A percentile compares a stretch with the other conserved stretches of the same genome.
Conservation (phyloP, 2,113 vertebrate genomes). For the Nyctibius bracteatus region DNA sequence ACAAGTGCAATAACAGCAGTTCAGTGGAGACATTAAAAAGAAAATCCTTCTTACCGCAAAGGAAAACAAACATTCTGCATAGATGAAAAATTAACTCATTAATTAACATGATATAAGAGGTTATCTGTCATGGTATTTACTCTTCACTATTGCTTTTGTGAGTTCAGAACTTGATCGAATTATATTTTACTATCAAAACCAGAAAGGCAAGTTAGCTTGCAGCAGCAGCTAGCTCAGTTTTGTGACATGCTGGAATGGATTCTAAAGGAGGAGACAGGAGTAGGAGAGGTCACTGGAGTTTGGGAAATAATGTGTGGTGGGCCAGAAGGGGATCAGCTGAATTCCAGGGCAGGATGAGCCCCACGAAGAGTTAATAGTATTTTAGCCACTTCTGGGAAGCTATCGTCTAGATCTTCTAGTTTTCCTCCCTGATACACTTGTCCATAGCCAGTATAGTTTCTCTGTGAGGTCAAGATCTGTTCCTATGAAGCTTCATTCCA, state of each 20-base stretch:
- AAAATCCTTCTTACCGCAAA: neutral
- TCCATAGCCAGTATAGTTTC: neutral
- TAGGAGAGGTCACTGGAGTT: neutral
- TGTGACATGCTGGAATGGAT: neutral
- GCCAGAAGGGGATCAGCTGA: neutral
- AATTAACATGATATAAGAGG: neutral
- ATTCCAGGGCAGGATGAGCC: neutral
- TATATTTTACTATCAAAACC: neutral
- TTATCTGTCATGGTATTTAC: neutral
- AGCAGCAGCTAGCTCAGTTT: neutral
- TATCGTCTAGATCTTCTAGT: neutral
- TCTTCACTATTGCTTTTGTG: neutral
- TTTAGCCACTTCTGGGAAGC: neutral
- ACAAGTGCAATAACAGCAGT: neutral
- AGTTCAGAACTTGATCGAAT: neutral
- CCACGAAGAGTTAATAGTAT: neutral
- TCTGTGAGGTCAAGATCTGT: neutral
- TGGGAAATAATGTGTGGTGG: neutral
- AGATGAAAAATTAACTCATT: neutral
- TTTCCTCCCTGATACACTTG: neutral
- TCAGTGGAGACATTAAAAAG: neutral
- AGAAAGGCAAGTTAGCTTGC: neutral
- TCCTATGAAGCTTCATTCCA: neutral
- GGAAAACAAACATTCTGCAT: neutral
- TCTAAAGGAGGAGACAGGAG: neutral